phyloP scores from a whole-genome alignment of 2,797 vertebrate genomes.

The Typhlichthys eigenmanni region DNA sequence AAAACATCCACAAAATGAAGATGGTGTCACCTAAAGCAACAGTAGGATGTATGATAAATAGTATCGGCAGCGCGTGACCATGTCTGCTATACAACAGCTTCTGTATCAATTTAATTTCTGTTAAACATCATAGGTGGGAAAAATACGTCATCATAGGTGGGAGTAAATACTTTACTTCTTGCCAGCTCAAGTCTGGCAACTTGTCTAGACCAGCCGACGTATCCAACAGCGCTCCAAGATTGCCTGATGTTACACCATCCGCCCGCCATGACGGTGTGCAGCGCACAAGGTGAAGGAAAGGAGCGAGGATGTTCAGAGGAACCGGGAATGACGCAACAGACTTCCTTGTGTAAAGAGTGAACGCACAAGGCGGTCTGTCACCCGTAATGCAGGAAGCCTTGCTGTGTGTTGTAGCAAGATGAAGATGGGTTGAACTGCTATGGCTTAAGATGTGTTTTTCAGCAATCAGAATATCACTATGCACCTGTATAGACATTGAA shows the following conservation, averaged over 20 bases:
- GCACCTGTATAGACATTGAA: too few relatives aligned
- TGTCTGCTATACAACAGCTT: background rate
- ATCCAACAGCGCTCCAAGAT: background rate
- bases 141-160: too few relatives aligned
- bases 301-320: slow-evolving; percentile 36
- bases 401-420: too few relatives aligned
- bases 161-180: too few relatives aligned
- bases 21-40: slow-evolving; percentile 52
- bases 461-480: too few relatives aligned
- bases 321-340: slow-evolving; percentile 66
- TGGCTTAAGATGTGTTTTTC: too few relatives aligned
- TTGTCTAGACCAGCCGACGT: slow-evolving; percentile 12
- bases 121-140: too few relatives aligned
- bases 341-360: slow-evolving; percentile 30
- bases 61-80: too few relatives aligned
- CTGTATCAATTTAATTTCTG: background rate
- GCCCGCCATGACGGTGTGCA: slow-evolving; percentile 45
- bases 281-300: slow-evolving; percentile 60
- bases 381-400: slow-evolving; percentile 21
- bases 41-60: background rate
- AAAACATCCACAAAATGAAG: slow-evolving; percentile 50
- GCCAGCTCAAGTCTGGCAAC: background rate
- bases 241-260: slow-evolving; percentile 6
- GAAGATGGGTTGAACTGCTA: too few relatives aligned
- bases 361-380: slow-evolving; percentile 16